Conservation (phyloP, 1,140 invertebrate genomes). For the Diploscapter pachys region DNA sequence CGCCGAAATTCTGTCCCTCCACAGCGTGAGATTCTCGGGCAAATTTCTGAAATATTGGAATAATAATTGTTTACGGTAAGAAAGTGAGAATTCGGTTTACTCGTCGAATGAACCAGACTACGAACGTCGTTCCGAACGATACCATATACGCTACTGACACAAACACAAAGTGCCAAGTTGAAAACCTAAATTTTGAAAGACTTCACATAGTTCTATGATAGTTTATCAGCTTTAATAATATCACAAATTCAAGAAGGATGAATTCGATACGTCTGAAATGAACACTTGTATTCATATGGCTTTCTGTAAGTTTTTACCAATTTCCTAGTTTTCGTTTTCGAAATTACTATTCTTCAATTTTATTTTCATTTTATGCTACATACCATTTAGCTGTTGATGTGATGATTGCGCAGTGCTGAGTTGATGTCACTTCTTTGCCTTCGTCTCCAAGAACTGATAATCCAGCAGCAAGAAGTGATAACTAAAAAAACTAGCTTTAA, state of each 20-base stretch:
- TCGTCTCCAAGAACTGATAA: slow-evolving; percentile 11
- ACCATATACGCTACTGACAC: no score
- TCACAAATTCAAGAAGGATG: background rate
- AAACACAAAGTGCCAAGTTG: no score
- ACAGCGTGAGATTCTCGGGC: slow-evolving; percentile 8
- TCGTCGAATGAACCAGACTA: no score
- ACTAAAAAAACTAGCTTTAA: background rate
- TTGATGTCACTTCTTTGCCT: slow-evolving; percentile 17
- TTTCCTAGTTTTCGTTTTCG: background rate
- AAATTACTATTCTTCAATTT: background rate
- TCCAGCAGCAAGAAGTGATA: slow-evolving; percentile 12
- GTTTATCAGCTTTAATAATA: background rate
- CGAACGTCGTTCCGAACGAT: no score
- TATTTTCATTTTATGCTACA: background rate
- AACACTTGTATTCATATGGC: no score
- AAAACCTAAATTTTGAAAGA: background rate
- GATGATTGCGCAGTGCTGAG: slow-evolving; percentile 19
- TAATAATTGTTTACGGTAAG: background rate
- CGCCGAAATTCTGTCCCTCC: slow-evolving; percentile 15
- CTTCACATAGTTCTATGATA: background rate
- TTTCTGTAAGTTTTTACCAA: background rate
- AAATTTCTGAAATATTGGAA: background rate
- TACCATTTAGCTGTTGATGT: slow-evolving; percentile 16
- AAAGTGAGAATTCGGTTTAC: background rate
- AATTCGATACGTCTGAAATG: no score